phyloP scores from a whole-genome alignment of 1,140 invertebrate species.

The Archivesica marissinica region DNA sequence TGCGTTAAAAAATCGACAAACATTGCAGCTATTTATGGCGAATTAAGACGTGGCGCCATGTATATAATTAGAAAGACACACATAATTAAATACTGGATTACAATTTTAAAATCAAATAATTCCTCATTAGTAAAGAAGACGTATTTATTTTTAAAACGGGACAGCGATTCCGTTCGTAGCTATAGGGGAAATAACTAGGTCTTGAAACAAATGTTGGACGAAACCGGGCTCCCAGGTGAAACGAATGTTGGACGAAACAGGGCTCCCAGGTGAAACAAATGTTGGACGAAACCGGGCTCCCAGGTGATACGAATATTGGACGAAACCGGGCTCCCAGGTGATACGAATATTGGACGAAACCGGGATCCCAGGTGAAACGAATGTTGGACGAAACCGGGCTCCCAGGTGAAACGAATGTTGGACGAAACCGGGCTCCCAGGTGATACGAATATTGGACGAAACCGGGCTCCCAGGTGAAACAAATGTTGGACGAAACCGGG shows the following conservation, averaged over 20 bases:
- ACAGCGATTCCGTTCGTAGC: not conserved
- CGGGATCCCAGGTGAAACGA: not conserved
- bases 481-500: not conserved
- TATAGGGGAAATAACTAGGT: not conserved
- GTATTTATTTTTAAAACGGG: not conserved
- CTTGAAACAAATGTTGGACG: not conserved
- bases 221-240: not conserved
- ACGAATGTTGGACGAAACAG: no score
- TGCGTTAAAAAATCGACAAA: not conserved
- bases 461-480: not conserved
- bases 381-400: not conserved
- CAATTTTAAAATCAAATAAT: not conserved
- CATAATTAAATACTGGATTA: constrained; percentile 1
- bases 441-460: no score
- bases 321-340: no score
- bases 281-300: no score
- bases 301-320: no score
- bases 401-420: no score
- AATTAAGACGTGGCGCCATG: not conserved
- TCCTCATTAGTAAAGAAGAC: not conserved
- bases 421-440: no score
- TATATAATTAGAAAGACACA: not conserved
- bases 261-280: no score
- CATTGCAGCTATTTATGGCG: not conserved
- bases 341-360: no score